Percentiles rank a stretch among this genome's conserved stretches.
Evolutionary conservation across 2,113 vertebrate species (phyloP).

Genomic region (Apteryx mantelli): DNA sequence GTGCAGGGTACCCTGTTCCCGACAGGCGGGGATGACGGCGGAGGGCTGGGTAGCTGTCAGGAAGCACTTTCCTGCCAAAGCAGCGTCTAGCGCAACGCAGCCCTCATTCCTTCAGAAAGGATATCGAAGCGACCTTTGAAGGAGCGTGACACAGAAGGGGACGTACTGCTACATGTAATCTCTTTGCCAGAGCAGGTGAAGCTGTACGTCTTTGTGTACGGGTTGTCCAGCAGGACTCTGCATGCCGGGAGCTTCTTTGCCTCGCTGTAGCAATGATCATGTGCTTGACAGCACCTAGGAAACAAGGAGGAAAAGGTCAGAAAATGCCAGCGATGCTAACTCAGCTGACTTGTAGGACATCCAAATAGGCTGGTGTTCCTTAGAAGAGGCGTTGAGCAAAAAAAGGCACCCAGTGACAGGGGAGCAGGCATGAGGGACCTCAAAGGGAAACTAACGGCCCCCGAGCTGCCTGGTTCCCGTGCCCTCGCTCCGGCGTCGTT

Average conservation of each 20-base stretch:
- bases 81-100: accelerated
- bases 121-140: background rate
- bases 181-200: slow-evolving; percentile 70
- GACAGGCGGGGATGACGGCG: background rate
- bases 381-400: background rate
- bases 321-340: background rate
- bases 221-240: slow-evolving; percentile 71
- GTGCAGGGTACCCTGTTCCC: background rate
- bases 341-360: background rate
- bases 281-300: slow-evolving; percentile 85
- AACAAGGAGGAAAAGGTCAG: background rate
- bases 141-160: accelerated
- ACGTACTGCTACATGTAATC: slow-evolving; percentile 86
- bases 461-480: accelerated
- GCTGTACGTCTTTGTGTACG: slow-evolving; percentile 78
- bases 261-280: slow-evolving; percentile 81
- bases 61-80: background rate
- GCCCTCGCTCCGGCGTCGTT: background rate
- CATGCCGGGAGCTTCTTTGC: slow-evolving; percentile 68
- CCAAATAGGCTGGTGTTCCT: accelerated
- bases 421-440: background rate
- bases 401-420: background rate
- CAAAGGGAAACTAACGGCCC: background rate
- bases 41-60: background rate
- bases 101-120: background rate